These are phyloP conservation scores for Dolichallabes microphthalmus DNA, from an alignment of 2,113 vertebrate genomes.

Conservation along the genomic window DNA sequence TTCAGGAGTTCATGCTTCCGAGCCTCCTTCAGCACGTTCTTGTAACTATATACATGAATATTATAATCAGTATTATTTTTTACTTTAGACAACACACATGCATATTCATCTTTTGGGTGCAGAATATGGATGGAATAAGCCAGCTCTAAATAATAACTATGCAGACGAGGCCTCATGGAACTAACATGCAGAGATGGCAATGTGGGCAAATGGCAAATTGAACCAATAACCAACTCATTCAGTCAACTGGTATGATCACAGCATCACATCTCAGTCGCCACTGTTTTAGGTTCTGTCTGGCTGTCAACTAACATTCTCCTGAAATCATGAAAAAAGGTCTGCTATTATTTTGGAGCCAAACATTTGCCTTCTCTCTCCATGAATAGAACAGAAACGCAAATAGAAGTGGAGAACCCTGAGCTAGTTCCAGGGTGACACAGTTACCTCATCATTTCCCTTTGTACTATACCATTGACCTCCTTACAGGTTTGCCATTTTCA, in stretches of 20 bases:
- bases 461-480: too few relatives aligned
- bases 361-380: too few relatives aligned
- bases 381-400: too few relatives aligned
- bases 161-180: neutral
- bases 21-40: neutral
- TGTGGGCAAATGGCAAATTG: neutral
- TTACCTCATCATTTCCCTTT: too few relatives aligned
- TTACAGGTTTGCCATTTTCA: too few relatives aligned
- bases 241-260: neutral
- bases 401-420: too few relatives aligned
- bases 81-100: neutral
- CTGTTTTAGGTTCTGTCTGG: neutral
- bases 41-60: conserved; percentile 70
- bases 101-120: neutral
- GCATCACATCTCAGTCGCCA: neutral
- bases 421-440: too few relatives aligned
- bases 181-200: neutral
- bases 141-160: neutral
- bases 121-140: neutral
- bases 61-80: neutral
- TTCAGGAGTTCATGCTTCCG: conserved; percentile 44
- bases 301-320: neutral
- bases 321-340: neutral
- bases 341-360: neutral
- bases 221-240: neutral